phyloP scores from a whole-genome alignment of 2,888 invertebrate genomes.

The Icerya purchasi region DNA sequence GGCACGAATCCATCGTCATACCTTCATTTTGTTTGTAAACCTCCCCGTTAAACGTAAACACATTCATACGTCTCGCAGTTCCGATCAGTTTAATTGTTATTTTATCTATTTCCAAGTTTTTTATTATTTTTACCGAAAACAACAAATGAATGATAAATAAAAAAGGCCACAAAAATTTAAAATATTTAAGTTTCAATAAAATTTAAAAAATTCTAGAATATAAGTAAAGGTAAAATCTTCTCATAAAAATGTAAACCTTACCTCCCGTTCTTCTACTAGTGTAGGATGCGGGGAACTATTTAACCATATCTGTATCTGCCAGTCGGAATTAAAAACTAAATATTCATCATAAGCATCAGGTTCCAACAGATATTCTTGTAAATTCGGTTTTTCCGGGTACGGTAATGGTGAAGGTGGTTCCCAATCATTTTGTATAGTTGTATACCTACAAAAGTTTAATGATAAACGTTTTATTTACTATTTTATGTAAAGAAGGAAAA shows the following conservation, averaged over 20 bases:
- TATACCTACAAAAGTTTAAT: constrained; percentile 10
- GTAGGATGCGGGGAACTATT: constrained; percentile 74
- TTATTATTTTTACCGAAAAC: no score
- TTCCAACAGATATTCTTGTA: constrained; percentile 79
- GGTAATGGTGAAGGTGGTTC: constrained; percentile 70
- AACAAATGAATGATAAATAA: no score
- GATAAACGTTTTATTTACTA: no score
- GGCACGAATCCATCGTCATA: no score
- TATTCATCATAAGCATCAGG: constrained; percentile 93
- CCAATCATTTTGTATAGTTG: constrained; percentile 39
- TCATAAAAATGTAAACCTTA: constrained; percentile 25
- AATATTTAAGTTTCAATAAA: constrained; percentile 2
- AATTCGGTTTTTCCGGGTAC: constrained; percentile 77
- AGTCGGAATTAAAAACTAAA: constrained; percentile 29
- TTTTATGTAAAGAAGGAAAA: background rate
- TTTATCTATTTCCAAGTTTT: no score
- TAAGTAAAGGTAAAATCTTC: background rate
- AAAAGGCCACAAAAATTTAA: no score
- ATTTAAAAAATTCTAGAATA: background rate
- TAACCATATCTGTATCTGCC: constrained; percentile 16
- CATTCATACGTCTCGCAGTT: no score
- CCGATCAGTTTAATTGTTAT: no score
- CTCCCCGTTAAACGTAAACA: no score
- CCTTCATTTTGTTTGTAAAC: no score
- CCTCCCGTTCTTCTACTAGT: constrained; percentile 57